phyloP scores from a whole-genome alignment of 2,113 vertebrate species.

The Tretioscincus oriximinensis region DNA sequence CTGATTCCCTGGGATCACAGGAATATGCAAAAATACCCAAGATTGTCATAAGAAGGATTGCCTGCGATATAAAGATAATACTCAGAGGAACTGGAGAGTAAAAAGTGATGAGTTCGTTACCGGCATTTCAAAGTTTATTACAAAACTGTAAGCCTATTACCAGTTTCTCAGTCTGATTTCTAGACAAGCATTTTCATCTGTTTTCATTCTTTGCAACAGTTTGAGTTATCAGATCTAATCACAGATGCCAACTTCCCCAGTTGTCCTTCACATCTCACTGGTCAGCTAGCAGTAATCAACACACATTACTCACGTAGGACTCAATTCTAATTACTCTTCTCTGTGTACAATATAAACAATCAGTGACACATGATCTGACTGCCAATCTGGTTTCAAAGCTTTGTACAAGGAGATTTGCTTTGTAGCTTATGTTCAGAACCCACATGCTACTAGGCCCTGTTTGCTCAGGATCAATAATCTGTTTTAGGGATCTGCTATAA shows the following conservation, averaged over 20 bases:
- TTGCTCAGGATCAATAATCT: too few relatives aligned
- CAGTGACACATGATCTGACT: conserved; percentile 21
- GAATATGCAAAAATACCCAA: too few relatives aligned
- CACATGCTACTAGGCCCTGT: background rate
- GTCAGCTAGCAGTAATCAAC: conserved; percentile 70
- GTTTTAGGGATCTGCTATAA: too few relatives aligned
- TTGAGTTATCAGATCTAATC: conserved; percentile 53
- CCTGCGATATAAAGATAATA: background rate
- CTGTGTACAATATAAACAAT: conserved; percentile 52
- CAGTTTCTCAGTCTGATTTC: conserved; percentile 3
- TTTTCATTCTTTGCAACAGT: conserved; percentile 32
- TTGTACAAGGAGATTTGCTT: conserved; percentile 9
- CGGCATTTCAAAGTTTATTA: conserved; percentile 21
- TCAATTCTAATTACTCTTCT: conserved; percentile 64
- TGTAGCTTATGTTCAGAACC: background rate
- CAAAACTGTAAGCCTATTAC: background rate
- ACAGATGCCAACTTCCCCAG: conserved; percentile 65
- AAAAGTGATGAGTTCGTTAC: background rate
- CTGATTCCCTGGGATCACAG: too few relatives aligned
- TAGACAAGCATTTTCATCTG: conserved; percentile 15
- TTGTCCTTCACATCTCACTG: conserved; percentile 81
- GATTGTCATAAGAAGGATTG: background rate
- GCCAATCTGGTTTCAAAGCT: conserved; percentile 50
- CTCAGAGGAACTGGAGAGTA: background rate
- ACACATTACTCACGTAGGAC: conserved; percentile 52